Evolutionary conservation across 2,113 vertebrate genomes (phyloP), one percentile per base, ranked within the genome.

Genomic region (Pluvianellus socialis): DNA sequence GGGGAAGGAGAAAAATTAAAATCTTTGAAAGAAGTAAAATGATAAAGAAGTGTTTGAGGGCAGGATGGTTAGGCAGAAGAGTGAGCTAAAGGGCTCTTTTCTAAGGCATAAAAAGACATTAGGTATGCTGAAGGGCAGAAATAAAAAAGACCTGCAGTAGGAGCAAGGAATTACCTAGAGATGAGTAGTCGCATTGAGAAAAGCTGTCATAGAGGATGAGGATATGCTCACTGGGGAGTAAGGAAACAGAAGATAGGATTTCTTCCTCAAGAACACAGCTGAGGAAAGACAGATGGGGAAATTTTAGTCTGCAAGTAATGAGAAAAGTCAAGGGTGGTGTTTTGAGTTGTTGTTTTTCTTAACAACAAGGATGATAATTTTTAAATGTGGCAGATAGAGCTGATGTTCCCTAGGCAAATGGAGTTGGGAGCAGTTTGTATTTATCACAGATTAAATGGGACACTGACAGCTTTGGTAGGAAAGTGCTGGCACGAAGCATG

Each of bases 391-490:
- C 94, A 96, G 83, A 94, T 90, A 94, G 79, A 90, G 75, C 35
- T 75, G 90, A 88, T 96, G 87, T 72, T 67, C 95, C 76, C 86
- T 86, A 95, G 92, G 92, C 92, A 96, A 96, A 93, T 49, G 30
- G 79, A 61, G 44, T 22, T 91, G 76, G 47, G 72, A 95, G 65
- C 55, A 71, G 82, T 89, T 84, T 3, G 4, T 79, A 92, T 97
- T 95, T 92, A 95, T 97, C 95, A 92, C 44, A 74, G 90, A 91
- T 89, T 95, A 94, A 96, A 92, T 77, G 83, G 83, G 92, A 86
- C 76, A 81, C 86, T 86, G 88, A 94, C 88, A 94, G 72, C 90
- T 81, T 75, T 92, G 81, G 87, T 75, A 79, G 66, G 47, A 88
- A 44, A 56, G 38, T 32, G 70, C 80, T 90, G 95, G 76, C 49